Evolutionary conservation across 2,113 vertebrate genomes (phyloP).

Genomic region (Cavia aperea): DNA sequence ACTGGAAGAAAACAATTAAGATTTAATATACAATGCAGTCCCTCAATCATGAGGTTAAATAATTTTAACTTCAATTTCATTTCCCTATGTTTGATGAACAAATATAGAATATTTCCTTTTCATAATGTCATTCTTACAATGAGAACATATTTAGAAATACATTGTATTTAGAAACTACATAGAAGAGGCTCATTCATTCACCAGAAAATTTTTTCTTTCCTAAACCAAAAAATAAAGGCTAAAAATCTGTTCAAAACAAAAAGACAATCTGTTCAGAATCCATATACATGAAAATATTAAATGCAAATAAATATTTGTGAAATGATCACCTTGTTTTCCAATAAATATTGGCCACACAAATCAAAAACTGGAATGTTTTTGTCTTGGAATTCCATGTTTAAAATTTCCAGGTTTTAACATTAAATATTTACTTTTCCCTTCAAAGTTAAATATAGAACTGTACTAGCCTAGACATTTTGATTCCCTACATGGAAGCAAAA

Average conservation of each 20-base stretch:
- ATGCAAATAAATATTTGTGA: neutral
- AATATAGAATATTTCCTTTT: neutral
- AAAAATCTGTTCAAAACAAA: neutral
- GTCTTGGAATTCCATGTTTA: neutral
- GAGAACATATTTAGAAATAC: conserved; percentile 9
- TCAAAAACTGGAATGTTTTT: neutral
- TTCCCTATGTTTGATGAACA: conserved; percentile 48
- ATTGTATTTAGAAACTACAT: neutral
- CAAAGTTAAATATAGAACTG: neutral
- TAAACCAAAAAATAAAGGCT: neutral
- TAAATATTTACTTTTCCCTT: neutral
- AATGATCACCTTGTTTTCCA: neutral
- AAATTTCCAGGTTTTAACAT: neutral
- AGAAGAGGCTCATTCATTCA: neutral
- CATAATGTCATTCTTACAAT: neutral
- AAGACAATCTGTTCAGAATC: neutral
- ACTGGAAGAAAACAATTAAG: conserved; percentile 50
- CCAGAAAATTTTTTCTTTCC: neutral
- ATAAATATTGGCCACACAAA: neutral
- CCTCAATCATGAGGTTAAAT: conserved; percentile 63
- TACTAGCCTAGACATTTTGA: neutral
- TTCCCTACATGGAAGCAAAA: neutral
- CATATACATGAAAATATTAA: neutral
- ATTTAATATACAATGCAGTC: conserved; percentile 60
- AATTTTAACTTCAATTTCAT: conserved; percentile 64